A percentile compares a stretch with the other conserved stretches of the same genome.
Conservation (phyloP, 2,797 vertebrate species). For the Amblyraja radiata region DNA sequence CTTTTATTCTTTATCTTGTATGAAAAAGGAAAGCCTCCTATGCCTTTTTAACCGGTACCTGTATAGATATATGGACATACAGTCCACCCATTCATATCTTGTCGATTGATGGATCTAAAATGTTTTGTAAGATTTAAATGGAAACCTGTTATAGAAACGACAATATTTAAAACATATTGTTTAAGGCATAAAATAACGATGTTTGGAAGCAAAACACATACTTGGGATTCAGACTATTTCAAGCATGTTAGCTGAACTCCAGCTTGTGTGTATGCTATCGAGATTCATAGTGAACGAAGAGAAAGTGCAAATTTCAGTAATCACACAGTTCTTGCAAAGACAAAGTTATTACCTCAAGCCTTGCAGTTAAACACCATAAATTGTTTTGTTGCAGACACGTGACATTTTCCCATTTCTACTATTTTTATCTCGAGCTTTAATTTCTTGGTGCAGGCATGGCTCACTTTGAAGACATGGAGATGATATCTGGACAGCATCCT, state of each 20-base stretch:
- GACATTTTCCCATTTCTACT: background rate
- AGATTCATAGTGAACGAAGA: too few species aligned
- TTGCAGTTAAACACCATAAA: background rate
- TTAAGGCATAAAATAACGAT: too few species aligned
- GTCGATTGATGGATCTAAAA: background rate
- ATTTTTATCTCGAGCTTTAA: background rate
- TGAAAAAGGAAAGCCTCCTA: too few species aligned
- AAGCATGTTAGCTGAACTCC: too few species aligned
- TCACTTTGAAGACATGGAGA: constrained; percentile 56
- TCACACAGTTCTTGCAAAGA: background rate
- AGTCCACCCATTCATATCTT: background rate
- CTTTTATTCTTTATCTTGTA: too few species aligned
- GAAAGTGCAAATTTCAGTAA: too few species aligned
- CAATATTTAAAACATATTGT: too few species aligned
- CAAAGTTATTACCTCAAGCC: background rate
- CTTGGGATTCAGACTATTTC: too few species aligned
- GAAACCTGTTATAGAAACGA: background rate
- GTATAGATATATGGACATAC: too few species aligned
- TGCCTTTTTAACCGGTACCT: too few species aligned
- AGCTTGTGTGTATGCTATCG: too few species aligned
- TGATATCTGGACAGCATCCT: constrained; percentile 59
- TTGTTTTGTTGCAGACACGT: background rate
- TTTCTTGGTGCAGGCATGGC: constrained; percentile 60
- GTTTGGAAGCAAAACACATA: too few species aligned
- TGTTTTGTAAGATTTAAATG: background rate